Conservation (phyloP, 1,140 invertebrate species). For the Maconellicoccus hirsutus region DNA sequence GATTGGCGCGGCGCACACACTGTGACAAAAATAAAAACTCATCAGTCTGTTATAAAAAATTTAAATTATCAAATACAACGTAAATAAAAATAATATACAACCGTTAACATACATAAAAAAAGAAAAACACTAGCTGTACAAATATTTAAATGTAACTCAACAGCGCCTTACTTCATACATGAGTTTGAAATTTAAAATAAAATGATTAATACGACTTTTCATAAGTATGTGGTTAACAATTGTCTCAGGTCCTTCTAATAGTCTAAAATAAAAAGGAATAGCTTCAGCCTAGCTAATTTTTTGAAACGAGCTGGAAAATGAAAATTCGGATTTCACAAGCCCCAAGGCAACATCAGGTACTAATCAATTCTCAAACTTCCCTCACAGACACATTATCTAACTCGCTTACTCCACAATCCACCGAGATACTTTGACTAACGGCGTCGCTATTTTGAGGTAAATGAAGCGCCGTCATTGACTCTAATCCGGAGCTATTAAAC, state of each 20-base stretch:
- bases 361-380: not conserved
- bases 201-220: not conserved
- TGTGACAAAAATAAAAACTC: not conserved
- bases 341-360: too few relatives aligned
- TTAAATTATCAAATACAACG: conserved; percentile 1
- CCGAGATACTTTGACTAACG: not conserved
- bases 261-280: conserved; percentile 8
- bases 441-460: not conserved
- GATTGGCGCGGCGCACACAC: too few relatives aligned
- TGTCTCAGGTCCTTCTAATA: not conserved
- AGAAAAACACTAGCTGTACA: not conserved
- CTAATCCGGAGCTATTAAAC: not conserved
- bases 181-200: conserved; percentile 11
- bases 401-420: not conserved
- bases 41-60: not conserved
- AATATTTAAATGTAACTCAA: not conserved
- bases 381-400: not conserved
- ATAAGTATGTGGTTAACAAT: conserved; percentile 17
- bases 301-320: too few relatives aligned
- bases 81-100: not conserved
- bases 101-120: conserved; percentile 3
- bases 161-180: conserved; percentile 1
- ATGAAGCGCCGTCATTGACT: not conserved
- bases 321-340: too few relatives aligned
- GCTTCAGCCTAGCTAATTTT: not conserved